Conservation (phyloP, 2,888 invertebrate species). For the Dromius quadrimaculatus region DNA sequence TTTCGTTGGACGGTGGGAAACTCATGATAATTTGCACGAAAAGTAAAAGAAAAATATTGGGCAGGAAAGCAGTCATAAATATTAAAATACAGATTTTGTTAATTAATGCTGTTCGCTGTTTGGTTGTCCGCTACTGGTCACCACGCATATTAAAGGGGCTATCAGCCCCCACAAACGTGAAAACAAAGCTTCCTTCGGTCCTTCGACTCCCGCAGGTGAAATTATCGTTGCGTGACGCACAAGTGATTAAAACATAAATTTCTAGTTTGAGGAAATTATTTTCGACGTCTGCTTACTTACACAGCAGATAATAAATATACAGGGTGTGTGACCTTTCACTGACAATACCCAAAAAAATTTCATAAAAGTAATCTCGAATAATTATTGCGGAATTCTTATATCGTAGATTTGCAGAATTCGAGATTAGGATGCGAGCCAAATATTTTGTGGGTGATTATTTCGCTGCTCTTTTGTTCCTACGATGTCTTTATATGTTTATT, state of each 20-base stretch:
- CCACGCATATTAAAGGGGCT: constrained; percentile 1
- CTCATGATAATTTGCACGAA: constrained; percentile 13
- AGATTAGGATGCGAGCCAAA: constrained; percentile 29
- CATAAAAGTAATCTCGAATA: constrained; percentile 16
- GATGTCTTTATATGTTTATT: constrained; percentile 39
- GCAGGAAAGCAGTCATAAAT: too few relatives aligned
- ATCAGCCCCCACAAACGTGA: constrained; percentile 14
- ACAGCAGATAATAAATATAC: not conserved
- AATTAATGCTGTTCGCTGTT: not conserved
- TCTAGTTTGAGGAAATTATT: constrained; percentile 64
- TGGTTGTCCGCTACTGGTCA: not conserved
- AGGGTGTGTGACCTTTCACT: not conserved
- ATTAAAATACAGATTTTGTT: not conserved
- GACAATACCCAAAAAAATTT: constrained; percentile 3
- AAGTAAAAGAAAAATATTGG: constrained; percentile 7
- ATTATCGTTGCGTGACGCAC: constrained; percentile 66
- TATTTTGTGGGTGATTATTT: constrained; percentile 35
- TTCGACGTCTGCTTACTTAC: constrained; percentile 60
- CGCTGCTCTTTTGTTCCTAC: constrained; percentile 26
- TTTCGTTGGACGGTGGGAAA: constrained; percentile 15
- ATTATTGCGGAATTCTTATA: not conserved
- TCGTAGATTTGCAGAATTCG: not conserved
- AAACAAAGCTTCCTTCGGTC: constrained; percentile 5
- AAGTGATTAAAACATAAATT: constrained; percentile 67
- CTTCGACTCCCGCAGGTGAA: constrained; percentile 57